Evolutionary conservation across 2,888 invertebrate species (phyloP), one percentile per base, ranked within the genome.

Genomic region (Caenorhabditis sp.): DNA sequence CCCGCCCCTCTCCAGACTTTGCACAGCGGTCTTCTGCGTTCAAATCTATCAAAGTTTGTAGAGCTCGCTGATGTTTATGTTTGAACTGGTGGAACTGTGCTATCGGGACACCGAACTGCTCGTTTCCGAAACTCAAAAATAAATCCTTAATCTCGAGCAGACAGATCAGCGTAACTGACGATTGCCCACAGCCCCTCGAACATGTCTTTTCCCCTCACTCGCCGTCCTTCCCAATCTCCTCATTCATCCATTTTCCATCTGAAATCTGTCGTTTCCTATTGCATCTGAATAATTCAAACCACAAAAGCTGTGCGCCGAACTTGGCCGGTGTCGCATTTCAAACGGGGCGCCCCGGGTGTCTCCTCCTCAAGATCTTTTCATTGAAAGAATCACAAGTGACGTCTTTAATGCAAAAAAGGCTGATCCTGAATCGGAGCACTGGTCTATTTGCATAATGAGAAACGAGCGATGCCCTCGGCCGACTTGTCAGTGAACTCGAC

Each of bases 321-420:
- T 56, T 48, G 56, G 26, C 39, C 52, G 39, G 35, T 68, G 59
- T 68, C 68, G 52, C 30, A 58, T 68, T 68, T 68, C 68, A 68
- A 55, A 45, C 24, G 45, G 22, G 48, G 27, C 32, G n/a, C 32
- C 7, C n/a, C n/a, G n/a, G n/a, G n/a, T n/a, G n/a, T n/a, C 17
- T 56, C 45, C 26, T 53, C 43, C 17, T 45, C 41, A 45, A 37
- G 56, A 53, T 27, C 11, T 50, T 56, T 55, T 55, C 58, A 46
- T 35, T 55, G 55, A 66, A 48, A 46, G 50, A 66, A 50, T 35
- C 15, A 22, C 30, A 24, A 66, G 50, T 68, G 68, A 68, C 68
- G 68, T 68, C 43, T 50, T 58, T 41, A 17, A 24, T 43, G 35
- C n/a, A 22, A 15, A 22, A 30, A 24, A 24, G 22, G n/a, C 17